Evolutionary conservation across 2,113 vertebrate genomes (phyloP), one percentile per base, ranked within the genome.

Genomic region (Alligator sinensis): DNA sequence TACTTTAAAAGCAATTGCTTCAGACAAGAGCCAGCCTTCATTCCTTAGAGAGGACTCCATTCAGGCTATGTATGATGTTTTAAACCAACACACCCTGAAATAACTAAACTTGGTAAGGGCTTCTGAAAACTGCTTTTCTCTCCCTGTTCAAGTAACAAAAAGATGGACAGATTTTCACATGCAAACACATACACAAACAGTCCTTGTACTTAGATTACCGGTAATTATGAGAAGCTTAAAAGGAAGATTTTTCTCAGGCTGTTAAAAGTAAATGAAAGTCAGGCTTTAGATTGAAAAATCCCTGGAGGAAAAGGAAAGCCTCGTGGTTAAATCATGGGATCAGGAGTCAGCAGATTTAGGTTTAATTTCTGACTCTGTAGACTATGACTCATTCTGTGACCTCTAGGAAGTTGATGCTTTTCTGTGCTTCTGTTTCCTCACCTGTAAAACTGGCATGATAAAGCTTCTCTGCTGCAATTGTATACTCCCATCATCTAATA

Each of bases 241-340:
- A 0, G 90, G 54, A 94, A 94, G 64, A 79, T 68, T 72, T 47
- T 68, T 60, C 80, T 84, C 12, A 38, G 27, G 88, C 84, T 88
- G 72, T 62, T 68, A 27, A 1, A 12, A 0, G 0, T 59, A 80
- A 84, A 66, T 0, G 1, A 24, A 66, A 59, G 18, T 0, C 0
- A 30, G 28, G 80, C 34, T 89, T 89, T 5, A 19, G 82, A 87
- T 38, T 12, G 2, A 21, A 28, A 82, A 27, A 63, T 85, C 3
- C 16, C 80, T 54, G 0, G 0, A 60, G 80, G 91, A 15, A 72
- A 90, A 66, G 89, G 77, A 90, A 38, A 27, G 66, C 62, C 47
- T 1, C 90, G 61, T 58, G 78, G 87, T 92, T 91, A 77, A 81
- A 86, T 84, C 80, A 30, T 24, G 84, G 64, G 62, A 22, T 74